These are phyloP conservation scores for Agrilus planipennis DNA, from an alignment of 1,140 invertebrate species.

Conservation along the genomic window DNA sequence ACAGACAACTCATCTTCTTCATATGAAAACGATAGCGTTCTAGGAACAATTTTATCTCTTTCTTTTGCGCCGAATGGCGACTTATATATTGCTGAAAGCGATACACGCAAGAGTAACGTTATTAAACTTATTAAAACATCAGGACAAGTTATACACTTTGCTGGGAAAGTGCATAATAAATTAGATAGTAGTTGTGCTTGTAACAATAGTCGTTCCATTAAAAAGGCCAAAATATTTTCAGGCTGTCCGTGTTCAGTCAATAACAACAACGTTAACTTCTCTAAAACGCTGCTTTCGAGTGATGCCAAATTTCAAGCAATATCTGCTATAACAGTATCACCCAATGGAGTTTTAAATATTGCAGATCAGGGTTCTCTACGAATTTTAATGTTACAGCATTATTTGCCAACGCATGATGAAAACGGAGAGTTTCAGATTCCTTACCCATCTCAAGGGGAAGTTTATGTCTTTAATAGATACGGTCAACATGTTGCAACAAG, in stretches of 20 bases:
- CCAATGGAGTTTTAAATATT: slow-evolving; percentile 86
- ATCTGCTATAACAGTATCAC: slow-evolving; percentile 84
- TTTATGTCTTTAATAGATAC: slow-evolving; percentile 89
- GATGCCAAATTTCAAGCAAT: slow-evolving; percentile 85
- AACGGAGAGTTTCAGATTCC: slow-evolving; percentile 88
- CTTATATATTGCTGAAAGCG: slow-evolving; percentile 86
- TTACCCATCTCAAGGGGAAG: slow-evolving; percentile 79
- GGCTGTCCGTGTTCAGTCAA: slow-evolving; percentile 45
- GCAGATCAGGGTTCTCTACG: slow-evolving; percentile 86
- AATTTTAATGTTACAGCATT: slow-evolving; percentile 80
- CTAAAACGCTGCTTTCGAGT: slow-evolving; percentile 74
- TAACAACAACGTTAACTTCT: slow-evolving; percentile 58
- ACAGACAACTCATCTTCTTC: slow-evolving; percentile 33
- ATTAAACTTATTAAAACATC: slow-evolving; percentile 72
- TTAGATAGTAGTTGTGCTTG: slow-evolving; percentile 45
- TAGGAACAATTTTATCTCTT: slow-evolving; percentile 69
- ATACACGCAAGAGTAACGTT: slow-evolving; percentile 79
- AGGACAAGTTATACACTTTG: slow-evolving; percentile 73
- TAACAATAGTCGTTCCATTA: slow-evolving; percentile 41
- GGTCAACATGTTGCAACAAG: slow-evolving; percentile 91
- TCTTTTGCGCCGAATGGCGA: slow-evolving; percentile 88
- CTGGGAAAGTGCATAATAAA: slow-evolving; percentile 57
- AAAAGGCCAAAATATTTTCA: slow-evolving; percentile 37
- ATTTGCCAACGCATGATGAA: slow-evolving; percentile 77
- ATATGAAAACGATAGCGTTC: slow-evolving; percentile 31